phyloP scores from a whole-genome alignment of 1,140 invertebrate species.

The Pararge aegeria region DNA sequence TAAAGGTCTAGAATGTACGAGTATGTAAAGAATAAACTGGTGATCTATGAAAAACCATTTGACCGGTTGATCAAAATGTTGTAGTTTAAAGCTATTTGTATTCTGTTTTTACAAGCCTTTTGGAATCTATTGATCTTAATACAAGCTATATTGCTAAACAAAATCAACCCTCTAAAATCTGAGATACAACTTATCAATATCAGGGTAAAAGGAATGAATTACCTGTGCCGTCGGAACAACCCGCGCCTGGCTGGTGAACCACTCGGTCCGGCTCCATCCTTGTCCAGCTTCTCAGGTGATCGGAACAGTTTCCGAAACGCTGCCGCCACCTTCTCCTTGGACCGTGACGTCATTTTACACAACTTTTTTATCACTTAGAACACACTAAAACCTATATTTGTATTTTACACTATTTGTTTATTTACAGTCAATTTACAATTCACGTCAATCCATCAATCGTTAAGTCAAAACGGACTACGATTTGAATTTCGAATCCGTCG shows the following conservation, averaged over 20 bases:
- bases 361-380: slow-evolving; percentile 42
- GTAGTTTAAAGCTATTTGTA: no score
- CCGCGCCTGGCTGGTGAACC: slow-evolving; percentile 83
- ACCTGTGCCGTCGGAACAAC: slow-evolving; percentile 77
- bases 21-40: no score
- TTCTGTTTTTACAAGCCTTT: no score
- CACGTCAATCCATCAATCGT: slow-evolving; percentile 39
- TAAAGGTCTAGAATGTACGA: no score
- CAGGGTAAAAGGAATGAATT: no score
- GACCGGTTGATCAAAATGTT: no score
- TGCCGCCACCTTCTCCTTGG: slow-evolving; percentile 86
- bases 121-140: no score
- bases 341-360: slow-evolving; percentile 84
- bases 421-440: slow-evolving; percentile 22
- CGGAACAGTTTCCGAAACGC: slow-evolving; percentile 89
- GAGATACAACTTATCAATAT: no score
- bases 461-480: slow-evolving; percentile 36
- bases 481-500: slow-evolving; percentile 42
- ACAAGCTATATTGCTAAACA: no score
- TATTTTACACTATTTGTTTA: slow-evolving; percentile 3
- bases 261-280: slow-evolving; percentile 80
- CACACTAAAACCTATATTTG: neutral
- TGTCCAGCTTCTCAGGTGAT: slow-evolving; percentile 83
- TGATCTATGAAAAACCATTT: no score
- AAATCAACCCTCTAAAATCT: no score